Conservation (phyloP, 2,888 invertebrate species). For the Drosophila histrio region DNA sequence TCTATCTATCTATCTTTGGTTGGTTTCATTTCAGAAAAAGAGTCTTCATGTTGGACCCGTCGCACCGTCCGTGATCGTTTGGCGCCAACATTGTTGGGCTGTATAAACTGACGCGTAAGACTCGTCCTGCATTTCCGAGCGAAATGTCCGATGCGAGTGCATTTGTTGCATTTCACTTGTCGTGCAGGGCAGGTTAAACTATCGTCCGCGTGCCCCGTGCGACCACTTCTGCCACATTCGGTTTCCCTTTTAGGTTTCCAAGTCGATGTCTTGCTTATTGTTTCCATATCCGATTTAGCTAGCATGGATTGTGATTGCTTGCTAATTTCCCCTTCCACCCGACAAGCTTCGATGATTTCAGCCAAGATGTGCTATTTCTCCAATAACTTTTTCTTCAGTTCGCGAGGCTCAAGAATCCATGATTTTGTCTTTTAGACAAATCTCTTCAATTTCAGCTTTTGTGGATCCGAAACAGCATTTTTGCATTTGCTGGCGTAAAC, state of each 20-base stretch:
- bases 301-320: slow-evolving; percentile 22
- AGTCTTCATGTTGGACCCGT: too few species aligned
- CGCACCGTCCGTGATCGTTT: not conserved
- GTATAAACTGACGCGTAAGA: too few species aligned
- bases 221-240: slow-evolving; percentile 16
- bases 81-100: too few species aligned
- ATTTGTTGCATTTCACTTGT: not conserved
- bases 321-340: slow-evolving; percentile 16
- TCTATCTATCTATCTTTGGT: too few species aligned
- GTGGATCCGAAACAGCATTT: slow-evolving; percentile 21
- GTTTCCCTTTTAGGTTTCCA: not conserved
- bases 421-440: slow-evolving; percentile 20
- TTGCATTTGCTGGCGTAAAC: slow-evolving; percentile 40
- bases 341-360: slow-evolving; percentile 26
- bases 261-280: not conserved
- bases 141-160: not conserved
- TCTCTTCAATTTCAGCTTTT: slow-evolving; percentile 21
- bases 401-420: slow-evolving; percentile 20
- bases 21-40: too few species aligned
- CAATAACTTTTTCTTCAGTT: slow-evolving; percentile 20
- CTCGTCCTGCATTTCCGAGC: not conserved
- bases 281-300: too few species aligned
- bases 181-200: not conserved
- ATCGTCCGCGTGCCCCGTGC: not conserved
- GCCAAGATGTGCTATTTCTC: slow-evolving; percentile 7